Base-by-base conservation (phyloP, 2,113 vertebrate genomes). In the Hemibagrus wyckioides region DNA sequence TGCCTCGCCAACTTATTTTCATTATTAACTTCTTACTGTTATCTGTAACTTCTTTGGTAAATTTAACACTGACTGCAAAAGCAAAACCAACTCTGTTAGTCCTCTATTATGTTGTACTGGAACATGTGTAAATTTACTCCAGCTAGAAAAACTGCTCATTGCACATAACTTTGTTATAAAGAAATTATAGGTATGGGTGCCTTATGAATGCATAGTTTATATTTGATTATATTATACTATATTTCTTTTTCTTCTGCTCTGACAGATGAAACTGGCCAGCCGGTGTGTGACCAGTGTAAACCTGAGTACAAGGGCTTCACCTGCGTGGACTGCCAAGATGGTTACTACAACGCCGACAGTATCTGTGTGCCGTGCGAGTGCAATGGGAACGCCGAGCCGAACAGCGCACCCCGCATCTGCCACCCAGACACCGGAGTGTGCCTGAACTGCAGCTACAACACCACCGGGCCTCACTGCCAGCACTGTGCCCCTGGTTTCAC, bases 331-430 rank as follows among this genome's bases (percentile, higher is more conserved):
- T 97, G 96, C 54, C 92, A 89, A 61, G 89, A 92, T 0, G 96
- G 96, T 80, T 97, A 94, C 94, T 97, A 96, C 92, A 95, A 95
- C 88, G 94, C 94, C 0, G 96, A 96, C 94, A 96, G 95, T 92
- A 94, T 96, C 93, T 97, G 97, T 0, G 48, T 92, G 4, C 91
- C 85, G 0, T 97, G 97, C 11, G 56, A 94, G 0, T 97, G 97
- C 92, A 94, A 93, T 0, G 94, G 95, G 25, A 97, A 97, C 0
- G 95, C 94, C 76, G 94, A 96, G 73, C 92, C 92, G 0, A 73
- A 0, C 1, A 92, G 39, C 63, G 92, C 91, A 0, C 96, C 94
- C 8, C 48, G 91, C 56, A 85, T 96, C 80, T 97, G 97, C 89
- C 89, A 90, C 80, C 94, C 95, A 0, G 94, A 96, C 9, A 97